A percentile compares a stretch with the other conserved stretches of the same genome.
These are phyloP conservation scores for Drosophila kikkawai DNA, from an alignment of 1,140 invertebrate genomes.

Conservation along the genomic window DNA sequence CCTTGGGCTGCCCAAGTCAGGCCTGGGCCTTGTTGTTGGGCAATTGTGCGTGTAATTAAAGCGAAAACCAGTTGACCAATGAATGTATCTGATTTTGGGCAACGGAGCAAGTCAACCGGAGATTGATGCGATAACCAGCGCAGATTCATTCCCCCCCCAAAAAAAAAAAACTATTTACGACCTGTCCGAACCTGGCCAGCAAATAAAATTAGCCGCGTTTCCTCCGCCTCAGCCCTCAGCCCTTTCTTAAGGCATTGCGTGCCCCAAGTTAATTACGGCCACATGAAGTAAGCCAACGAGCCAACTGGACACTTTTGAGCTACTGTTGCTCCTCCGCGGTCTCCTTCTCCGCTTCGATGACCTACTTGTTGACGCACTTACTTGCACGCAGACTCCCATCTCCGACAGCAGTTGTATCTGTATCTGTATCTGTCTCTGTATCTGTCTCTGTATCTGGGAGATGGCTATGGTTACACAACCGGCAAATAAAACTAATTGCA, in stretches of 20 bases:
- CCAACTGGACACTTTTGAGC: constrained; percentile 34
- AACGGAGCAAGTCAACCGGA: constrained; percentile 33
- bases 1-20: not conserved
- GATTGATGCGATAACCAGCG: constrained; percentile 51
- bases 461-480: constrained; percentile 32
- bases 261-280: constrained; percentile 56
- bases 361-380: constrained; percentile 66
- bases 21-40: constrained; percentile 23
- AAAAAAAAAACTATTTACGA: constrained; percentile 44
- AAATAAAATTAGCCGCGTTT: constrained; percentile 50
- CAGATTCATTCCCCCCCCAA: constrained; percentile 34
- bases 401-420: constrained; percentile 17
- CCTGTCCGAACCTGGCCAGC: constrained; percentile 29
- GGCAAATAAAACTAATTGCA: constrained; percentile 56
- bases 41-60: constrained; percentile 59
- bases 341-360: constrained; percentile 32
- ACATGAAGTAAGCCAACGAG: constrained; percentile 1
- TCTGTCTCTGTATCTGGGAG: constrained; percentile 19
- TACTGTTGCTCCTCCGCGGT: constrained; percentile 8
- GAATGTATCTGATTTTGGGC: constrained; percentile 30
- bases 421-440: not conserved
- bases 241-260: constrained; percentile 60
- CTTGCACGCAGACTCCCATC: constrained; percentile 17
- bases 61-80: constrained; percentile 47
- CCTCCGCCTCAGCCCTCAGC: constrained; percentile 1